Evolutionary conservation across 2,797 vertebrate genomes (phyloP).

Genomic region (Botia kubotai): DNA sequence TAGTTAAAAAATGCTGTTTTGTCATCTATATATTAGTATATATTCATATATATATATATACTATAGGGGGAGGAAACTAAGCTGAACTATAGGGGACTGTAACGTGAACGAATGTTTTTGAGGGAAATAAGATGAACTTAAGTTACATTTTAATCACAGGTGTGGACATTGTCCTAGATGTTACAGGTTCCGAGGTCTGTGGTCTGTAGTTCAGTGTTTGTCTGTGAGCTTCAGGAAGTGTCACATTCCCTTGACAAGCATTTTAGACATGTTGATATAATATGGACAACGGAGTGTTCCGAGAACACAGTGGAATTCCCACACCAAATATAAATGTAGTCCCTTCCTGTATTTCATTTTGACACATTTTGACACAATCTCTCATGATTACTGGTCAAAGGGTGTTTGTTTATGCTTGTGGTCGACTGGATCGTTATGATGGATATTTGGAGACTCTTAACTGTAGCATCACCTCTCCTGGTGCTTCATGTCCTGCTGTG

Average conservation of each 20-base stretch:
- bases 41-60: no score
- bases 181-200: not conserved
- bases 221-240: constrained; percentile 8
- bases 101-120: no score
- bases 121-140: no score
- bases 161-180: not conserved
- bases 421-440: constrained; percentile 15
- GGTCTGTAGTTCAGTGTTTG: not conserved
- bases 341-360: not conserved
- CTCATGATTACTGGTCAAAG: not conserved
- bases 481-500: not conserved
- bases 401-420: constrained; percentile 22
- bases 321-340: constrained; percentile 13
- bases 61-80: no score
- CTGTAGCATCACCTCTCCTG: not conserved
- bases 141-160: not conserved
- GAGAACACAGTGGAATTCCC: constrained; percentile 15
- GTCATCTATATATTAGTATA: no score
- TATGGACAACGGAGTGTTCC: not conserved
- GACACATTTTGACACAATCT: constrained; percentile 4
- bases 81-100: no score
- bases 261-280: constrained; percentile 17
- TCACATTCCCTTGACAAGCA: constrained; percentile 1
- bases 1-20: not conserved
- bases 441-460: not conserved